Conservation (phyloP, 2,888 invertebrate genomes). For the Gymnoscelis rufifasciata region DNA sequence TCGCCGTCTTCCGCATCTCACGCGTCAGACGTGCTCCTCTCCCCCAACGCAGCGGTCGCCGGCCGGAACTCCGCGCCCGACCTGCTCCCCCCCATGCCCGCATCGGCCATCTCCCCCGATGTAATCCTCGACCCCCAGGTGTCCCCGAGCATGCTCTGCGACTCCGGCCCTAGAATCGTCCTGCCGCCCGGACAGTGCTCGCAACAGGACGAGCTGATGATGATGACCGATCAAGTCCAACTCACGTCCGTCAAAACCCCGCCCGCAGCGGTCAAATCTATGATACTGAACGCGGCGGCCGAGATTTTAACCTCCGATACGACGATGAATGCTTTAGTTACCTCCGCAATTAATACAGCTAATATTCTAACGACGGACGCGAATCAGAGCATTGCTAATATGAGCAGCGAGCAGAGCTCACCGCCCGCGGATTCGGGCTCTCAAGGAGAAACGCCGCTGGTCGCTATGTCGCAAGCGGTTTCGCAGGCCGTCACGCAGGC, state of each 20-base stretch:
- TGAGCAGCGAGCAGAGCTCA: constrained; percentile 36
- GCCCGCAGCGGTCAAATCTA: constrained; percentile 84
- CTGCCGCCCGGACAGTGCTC: constrained; percentile 34
- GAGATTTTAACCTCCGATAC: constrained; percentile 83
- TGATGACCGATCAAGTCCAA: constrained; percentile 61
- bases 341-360: constrained; percentile 74
- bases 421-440: constrained; percentile 60
- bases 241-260: constrained; percentile 73
- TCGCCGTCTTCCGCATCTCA: constrained; percentile 54
- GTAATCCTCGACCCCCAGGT: constrained; percentile 80
- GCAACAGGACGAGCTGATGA: constrained; percentile 57
- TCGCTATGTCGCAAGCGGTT: constrained; percentile 74
- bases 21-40: constrained; percentile 61
- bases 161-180: constrained; percentile 42
- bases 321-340: constrained; percentile 78
- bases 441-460: constrained; percentile 59
- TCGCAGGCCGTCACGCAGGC: constrained; percentile 72
- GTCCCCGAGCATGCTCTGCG: constrained; percentile 79
- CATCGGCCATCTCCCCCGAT: constrained; percentile 72
- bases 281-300: constrained; percentile 86
- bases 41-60: constrained; percentile 51
- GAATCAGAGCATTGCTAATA: constrained; percentile 28
- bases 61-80: constrained; percentile 52
- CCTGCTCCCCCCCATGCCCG: constrained; percentile 48
- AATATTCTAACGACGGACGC: constrained; percentile 65